These are phyloP conservation scores for Diadromus collaris DNA, from an alignment of 2,888 invertebrate species.

Conservation along the genomic window DNA sequence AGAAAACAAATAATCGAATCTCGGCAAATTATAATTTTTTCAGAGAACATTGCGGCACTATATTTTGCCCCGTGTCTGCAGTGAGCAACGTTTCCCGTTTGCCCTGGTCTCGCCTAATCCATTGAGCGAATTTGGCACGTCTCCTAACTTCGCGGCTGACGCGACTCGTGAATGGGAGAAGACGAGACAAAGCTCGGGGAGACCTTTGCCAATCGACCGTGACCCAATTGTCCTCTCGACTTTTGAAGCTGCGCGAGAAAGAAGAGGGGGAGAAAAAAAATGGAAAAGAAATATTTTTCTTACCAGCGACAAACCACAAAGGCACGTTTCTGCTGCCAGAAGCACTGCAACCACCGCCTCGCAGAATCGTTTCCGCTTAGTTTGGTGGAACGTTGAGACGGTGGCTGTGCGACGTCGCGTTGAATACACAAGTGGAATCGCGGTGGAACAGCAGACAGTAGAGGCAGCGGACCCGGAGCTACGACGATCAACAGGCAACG, in stretches of 20 bases:
- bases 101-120: not conserved
- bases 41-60: not conserved
- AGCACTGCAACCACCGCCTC: conserved; percentile 31
- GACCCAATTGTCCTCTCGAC: conserved; percentile 45
- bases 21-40: not conserved
- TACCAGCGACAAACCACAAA: conserved; percentile 16
- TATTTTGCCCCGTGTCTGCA: not conserved
- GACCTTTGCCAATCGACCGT: conserved; percentile 9
- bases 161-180: conserved; percentile 5
- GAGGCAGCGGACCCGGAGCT: conserved; percentile 28
- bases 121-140: not conserved
- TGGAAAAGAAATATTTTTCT: conserved; percentile 36
- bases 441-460: conserved; percentile 47
- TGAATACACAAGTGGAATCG: conserved; percentile 59
- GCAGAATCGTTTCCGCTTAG: conserved; percentile 61
- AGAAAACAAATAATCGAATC: not conserved
- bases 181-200: not conserved
- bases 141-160: not conserved
- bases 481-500: conserved; percentile 63
- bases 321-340: conserved; percentile 21
- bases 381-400: conserved; percentile 54
- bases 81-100: too few species aligned
- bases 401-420: conserved; percentile 46
- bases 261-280: conserved; percentile 44
- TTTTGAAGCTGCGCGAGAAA: conserved; percentile 7